Conservation (phyloP, 2,888 invertebrate species). For the Xestia c-nigrum region DNA sequence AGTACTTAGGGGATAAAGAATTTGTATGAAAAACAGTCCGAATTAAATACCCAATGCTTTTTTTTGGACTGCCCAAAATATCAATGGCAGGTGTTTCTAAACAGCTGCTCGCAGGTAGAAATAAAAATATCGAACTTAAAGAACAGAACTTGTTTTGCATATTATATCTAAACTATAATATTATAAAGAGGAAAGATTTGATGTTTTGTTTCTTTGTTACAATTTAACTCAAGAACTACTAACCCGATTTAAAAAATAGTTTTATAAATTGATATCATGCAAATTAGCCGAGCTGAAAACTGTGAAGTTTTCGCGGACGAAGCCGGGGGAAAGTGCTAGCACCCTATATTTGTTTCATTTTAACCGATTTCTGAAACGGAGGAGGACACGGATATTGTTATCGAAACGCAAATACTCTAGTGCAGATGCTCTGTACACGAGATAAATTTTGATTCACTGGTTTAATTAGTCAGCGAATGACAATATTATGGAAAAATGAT, state of each 20-base stretch:
- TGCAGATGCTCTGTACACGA: neutral
- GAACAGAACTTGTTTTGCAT: neutral
- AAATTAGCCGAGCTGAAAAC: too few relatives aligned
- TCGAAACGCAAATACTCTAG: neutral
- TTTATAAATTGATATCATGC: too few relatives aligned
- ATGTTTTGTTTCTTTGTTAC: too few relatives aligned
- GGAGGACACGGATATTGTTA: neutral
- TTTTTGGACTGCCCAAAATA: neutral
- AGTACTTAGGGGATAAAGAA: neutral
- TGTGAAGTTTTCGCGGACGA: too few relatives aligned
- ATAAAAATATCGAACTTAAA: slow-evolving; percentile 5
- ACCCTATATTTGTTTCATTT: neutral
- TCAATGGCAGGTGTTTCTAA: slow-evolving; percentile 7
- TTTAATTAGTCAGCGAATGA: neutral
- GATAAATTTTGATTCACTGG: neutral
- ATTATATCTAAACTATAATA: too few relatives aligned
- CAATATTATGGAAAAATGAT: neutral
- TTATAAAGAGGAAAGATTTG: too few relatives aligned
- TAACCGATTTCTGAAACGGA: neutral
- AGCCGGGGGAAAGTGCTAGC: too few relatives aligned
- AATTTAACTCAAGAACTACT: too few relatives aligned
- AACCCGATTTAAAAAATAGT: too few relatives aligned
- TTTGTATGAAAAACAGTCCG: neutral
- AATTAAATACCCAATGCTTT: slow-evolving; percentile 2
- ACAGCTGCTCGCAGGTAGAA: slow-evolving; percentile 15